Evolutionary conservation across 2,113 vertebrate species (phyloP).

Genomic region (Arothron firmamentum): DNA sequence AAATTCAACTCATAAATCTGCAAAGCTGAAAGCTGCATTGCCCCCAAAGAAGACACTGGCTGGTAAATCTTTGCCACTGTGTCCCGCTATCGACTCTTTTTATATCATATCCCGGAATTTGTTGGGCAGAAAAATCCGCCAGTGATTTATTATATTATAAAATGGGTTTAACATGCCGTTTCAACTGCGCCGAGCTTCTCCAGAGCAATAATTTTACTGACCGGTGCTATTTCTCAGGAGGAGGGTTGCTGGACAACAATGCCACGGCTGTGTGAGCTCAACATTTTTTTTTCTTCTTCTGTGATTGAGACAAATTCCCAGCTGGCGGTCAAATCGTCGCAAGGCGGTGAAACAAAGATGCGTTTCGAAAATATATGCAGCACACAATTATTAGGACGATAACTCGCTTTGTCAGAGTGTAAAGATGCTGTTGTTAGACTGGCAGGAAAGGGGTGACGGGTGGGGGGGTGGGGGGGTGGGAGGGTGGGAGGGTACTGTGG

Average conservation of each 20-base stretch:
- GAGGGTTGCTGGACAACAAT: constrained; percentile 3
- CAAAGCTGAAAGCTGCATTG: constrained; percentile 55
- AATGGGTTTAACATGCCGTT: constrained; percentile 57
- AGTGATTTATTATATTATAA: constrained; percentile 66
- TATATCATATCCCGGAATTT: constrained; percentile 61
- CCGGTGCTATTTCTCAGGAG: constrained; percentile 37
- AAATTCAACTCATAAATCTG: constrained; percentile 61
- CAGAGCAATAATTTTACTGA: constrained; percentile 42
- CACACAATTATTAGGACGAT: constrained; percentile 39
- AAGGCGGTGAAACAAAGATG: constrained; percentile 28
- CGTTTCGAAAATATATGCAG: constrained; percentile 53
- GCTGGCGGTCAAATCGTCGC: constrained; percentile 17
- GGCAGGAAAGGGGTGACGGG: constrained; percentile 46
- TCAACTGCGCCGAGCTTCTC: constrained; percentile 48
- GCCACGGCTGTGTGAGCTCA: not conserved
- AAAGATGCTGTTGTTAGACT: constrained; percentile 37
- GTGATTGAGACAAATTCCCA: constrained; percentile 19
- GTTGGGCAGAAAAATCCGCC: constrained; percentile 64
- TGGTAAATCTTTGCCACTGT: constrained; percentile 63
- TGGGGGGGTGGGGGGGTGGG: no score
- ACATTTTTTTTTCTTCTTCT: no score
- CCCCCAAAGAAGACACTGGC: constrained; percentile 38
- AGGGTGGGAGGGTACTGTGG: constrained; percentile 18
- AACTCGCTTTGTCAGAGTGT: constrained; percentile 45
- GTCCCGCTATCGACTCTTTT: constrained; percentile 50